These are phyloP conservation scores for Catalaphyllia jardinei DNA, from an alignment of 64 coral and sea anemone species.

Conservation along the genomic window DNA sequence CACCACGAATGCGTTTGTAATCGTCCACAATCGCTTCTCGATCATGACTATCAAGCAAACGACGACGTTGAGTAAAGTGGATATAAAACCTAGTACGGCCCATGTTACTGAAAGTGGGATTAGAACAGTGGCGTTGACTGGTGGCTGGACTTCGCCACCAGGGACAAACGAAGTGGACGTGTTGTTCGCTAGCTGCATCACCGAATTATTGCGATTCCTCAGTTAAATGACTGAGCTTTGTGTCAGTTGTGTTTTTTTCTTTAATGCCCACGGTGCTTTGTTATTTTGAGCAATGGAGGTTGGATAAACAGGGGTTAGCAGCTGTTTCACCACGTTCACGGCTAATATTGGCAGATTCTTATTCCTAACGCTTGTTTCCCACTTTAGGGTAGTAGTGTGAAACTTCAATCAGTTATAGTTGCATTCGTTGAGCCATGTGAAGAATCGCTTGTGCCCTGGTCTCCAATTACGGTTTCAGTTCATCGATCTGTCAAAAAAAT, in stretches of 20 bases:
- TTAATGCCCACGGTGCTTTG: slow-evolving; percentile 1
- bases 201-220: not conserved
- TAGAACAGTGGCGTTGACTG: not conserved
- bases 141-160: not conserved
- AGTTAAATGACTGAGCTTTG: not conserved
- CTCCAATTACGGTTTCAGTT: not conserved
- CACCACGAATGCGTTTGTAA: slow-evolving; percentile 78
- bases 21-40: slow-evolving; percentile 57
- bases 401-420: not conserved
- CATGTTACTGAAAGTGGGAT: slow-evolving; percentile 53
- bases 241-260: slow-evolving; percentile 1
- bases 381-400: not conserved
- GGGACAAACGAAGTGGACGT: slow-evolving; percentile 6
- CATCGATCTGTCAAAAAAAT: slow-evolving; percentile 29
- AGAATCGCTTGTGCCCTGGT: not conserved
- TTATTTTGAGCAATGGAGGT: not conserved
- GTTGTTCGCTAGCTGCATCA: slow-evolving; percentile 18
- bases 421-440: not conserved
- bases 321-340: not conserved
- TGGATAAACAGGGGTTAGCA: slow-evolving; percentile 5
- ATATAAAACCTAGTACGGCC: slow-evolving; percentile 48
- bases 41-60: slow-evolving; percentile 56
- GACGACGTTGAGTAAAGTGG: slow-evolving; percentile 39
- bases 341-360: not conserved
- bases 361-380: not conserved